Evolutionary conservation across 2,113 vertebrate genomes (phyloP).

Genomic region (Heterotilapia buettikoferi): DNA sequence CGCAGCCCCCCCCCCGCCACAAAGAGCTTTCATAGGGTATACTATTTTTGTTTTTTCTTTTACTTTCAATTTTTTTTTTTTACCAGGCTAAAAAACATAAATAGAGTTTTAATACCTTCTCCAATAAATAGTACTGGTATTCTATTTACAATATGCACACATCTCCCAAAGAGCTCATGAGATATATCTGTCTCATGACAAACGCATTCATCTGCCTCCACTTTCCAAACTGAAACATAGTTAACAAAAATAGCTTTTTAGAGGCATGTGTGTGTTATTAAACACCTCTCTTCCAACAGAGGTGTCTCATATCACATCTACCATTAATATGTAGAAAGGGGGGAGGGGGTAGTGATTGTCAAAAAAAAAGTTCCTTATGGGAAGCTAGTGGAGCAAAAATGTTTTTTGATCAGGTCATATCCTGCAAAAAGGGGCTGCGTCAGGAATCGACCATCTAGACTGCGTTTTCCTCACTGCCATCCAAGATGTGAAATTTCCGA

Average conservation of each 20-base stretch:
- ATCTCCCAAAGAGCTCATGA: constrained; percentile 42
- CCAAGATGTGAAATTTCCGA: constrained; percentile 59
- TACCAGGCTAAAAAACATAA: constrained; percentile 77
- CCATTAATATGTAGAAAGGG: constrained; percentile 36
- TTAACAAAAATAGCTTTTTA: constrained; percentile 27
- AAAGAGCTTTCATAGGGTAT: constrained; percentile 52
- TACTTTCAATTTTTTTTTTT: constrained; percentile 4
- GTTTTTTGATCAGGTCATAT: not conserved
- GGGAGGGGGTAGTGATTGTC: constrained; percentile 18
- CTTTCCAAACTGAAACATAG: not conserved
- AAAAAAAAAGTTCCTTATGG: constrained; percentile 35
- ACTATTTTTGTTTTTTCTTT: constrained; percentile 35
- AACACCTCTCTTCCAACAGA: not conserved
- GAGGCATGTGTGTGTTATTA: constrained; percentile 12
- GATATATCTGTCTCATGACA: constrained; percentile 20
- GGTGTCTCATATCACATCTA: constrained; percentile 23
- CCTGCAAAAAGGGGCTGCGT: not conserved
- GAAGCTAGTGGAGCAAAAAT: constrained; percentile 32
- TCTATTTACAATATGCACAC: constrained; percentile 90
- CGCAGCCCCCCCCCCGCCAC: fast-evolving
- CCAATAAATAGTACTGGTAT: constrained; percentile 88
- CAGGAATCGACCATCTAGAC: constrained; percentile 43
- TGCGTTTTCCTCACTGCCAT: constrained; percentile 79
- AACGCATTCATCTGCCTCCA: constrained; percentile 2
- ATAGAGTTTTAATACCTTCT: constrained; percentile 79